Percentiles rank a stretch among this genome's conserved stretches.
phyloP scores from a whole-genome alignment of 23 tunicate genomes.

The Phallusia fumigata region DNA sequence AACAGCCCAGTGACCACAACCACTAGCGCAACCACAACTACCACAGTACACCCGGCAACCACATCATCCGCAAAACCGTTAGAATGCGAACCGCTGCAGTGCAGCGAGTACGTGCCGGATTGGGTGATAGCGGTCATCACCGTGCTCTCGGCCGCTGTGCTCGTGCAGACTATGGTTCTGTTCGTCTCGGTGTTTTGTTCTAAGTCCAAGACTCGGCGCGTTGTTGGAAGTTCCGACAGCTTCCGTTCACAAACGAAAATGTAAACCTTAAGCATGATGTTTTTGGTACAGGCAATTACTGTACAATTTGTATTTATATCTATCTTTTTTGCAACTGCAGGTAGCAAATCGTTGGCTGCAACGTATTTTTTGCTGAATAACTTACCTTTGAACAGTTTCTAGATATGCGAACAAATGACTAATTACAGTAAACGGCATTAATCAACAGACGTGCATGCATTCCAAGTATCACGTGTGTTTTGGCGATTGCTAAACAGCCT shows the following conservation, averaged over 20 bases:
- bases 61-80: not conserved
- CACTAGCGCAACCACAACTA: not conserved
- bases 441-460: no score
- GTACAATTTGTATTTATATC: no score
- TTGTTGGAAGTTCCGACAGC: not conserved
- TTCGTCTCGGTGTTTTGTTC: not conserved
- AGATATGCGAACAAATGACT: no score
- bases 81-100: not conserved
- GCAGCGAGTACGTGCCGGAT: slow-evolving; percentile 12
- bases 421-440: no score
- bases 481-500: not conserved
- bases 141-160: slow-evolving; percentile 13
- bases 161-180: slow-evolving; percentile 9
- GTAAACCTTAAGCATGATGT: not conserved
- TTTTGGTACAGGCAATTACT: no score
- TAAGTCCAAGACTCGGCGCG: not conserved
- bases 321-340: not conserved
- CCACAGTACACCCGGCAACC: not conserved
- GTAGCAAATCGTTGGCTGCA: not conserved
- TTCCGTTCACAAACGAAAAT: not conserved
- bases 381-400: no score
- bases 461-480: not conserved
- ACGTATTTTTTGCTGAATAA: not conserved
- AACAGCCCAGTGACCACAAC: slow-evolving; percentile 38
- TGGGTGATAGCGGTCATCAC: slow-evolving; percentile 37